Percentiles rank a stretch among this genome's conserved stretches.
Conservation (phyloP, 2,113 vertebrate genomes). For the Odobenus rosmarus region DNA sequence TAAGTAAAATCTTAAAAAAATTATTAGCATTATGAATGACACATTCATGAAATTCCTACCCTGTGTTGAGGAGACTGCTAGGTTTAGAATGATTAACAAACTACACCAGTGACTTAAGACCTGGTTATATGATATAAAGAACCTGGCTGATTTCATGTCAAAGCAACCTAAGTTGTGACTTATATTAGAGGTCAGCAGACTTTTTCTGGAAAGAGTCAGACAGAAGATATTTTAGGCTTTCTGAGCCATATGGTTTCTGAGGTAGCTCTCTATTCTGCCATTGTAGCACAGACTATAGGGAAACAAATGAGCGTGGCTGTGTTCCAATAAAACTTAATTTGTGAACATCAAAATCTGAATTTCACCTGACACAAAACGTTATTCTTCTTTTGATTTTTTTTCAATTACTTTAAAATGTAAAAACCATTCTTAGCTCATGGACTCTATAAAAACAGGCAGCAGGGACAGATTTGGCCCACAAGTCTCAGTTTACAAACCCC, state of each 20-base stretch:
- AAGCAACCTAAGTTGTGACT: neutral
- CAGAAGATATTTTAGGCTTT: neutral
- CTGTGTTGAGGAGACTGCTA: neutral
- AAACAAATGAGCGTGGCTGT: neutral
- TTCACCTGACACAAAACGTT: neutral
- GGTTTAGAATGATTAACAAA: neutral
- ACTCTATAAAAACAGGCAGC: neutral
- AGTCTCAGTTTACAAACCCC: neutral
- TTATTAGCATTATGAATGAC: neutral
- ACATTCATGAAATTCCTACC: neutral
- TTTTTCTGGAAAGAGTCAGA: neutral
- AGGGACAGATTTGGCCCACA: neutral
- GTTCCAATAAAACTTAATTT: neutral
- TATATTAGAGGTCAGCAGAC: neutral
- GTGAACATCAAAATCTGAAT: neutral
- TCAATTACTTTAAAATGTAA: neutral
- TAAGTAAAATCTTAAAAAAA: neutral
- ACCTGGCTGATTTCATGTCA: neutral
- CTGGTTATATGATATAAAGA: neutral
- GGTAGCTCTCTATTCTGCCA: neutral
- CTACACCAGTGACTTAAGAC: neutral
- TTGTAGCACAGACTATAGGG: neutral
- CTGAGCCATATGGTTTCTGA: neutral
- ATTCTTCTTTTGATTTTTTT: neutral
- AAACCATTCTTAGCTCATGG: neutral